Evolutionary conservation across 2,888 invertebrate species (phyloP).

Genomic region (Rutpela maculata): DNA sequence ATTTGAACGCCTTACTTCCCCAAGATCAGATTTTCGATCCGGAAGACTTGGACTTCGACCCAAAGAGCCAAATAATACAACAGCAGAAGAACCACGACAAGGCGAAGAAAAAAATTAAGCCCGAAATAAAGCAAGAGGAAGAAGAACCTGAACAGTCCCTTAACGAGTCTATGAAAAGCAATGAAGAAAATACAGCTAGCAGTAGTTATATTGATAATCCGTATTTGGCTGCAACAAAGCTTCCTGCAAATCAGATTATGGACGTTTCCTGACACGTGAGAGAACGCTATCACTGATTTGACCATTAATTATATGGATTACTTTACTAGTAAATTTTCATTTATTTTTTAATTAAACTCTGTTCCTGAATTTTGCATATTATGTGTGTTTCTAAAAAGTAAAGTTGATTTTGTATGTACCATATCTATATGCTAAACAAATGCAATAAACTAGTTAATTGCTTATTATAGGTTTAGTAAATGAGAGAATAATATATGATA

Average conservation of each 20-base stretch:
- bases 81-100: constrained; percentile 66
- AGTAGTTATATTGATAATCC: constrained; percentile 84
- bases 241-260: constrained; percentile 65
- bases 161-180: constrained; percentile 67
- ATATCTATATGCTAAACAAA: too few relatives aligned
- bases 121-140: constrained; percentile 54
- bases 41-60: constrained; percentile 87
- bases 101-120: constrained; percentile 63
- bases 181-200: constrained; percentile 73
- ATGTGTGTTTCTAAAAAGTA: too few relatives aligned
- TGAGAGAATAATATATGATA: too few relatives aligned
- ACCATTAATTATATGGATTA: neutral
- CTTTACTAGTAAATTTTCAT: neutral
- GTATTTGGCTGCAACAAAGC: constrained; percentile 77
- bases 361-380: too few relatives aligned
- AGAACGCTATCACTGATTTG: constrained; percentile 12
- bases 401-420: too few relatives aligned
- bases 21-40: constrained; percentile 96
- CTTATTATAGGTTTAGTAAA: too few relatives aligned
- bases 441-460: too few relatives aligned
- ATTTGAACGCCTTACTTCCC: constrained; percentile 90
- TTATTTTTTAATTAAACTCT: too few relatives aligned
- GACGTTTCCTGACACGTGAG: constrained; percentile 52
- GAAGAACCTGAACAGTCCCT: constrained; percentile 67
- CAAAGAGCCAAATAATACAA: constrained; percentile 74